Evolutionary conservation across 2,113 vertebrate species (phyloP).

Genomic region (Saiga tatarica): DNA sequence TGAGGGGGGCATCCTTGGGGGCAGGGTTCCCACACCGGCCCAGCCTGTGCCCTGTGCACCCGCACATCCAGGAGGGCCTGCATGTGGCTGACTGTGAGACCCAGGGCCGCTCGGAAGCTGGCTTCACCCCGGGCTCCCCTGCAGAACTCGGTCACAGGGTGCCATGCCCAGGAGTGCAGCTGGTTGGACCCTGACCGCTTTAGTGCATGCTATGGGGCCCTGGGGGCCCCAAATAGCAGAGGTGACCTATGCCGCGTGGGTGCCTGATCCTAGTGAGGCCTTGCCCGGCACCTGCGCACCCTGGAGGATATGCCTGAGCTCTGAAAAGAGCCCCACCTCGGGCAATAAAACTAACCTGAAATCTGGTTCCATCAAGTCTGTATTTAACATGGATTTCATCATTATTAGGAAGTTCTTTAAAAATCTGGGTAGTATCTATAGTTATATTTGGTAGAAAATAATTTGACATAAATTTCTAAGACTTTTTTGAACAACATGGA

Average conservation of each 20-base stretch:
- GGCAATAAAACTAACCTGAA: background rate
- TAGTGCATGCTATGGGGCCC: background rate
- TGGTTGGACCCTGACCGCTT: background rate
- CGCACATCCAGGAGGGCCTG: background rate
- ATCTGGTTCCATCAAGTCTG: background rate
- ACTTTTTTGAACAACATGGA: background rate
- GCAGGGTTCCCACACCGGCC: background rate
- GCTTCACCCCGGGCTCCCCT: background rate
- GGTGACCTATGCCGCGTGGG: background rate
- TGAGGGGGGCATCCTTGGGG: constrained; percentile 64
- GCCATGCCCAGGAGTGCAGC: background rate
- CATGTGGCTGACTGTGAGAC: background rate
- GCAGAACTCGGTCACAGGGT: background rate
- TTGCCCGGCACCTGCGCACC: accelerated
- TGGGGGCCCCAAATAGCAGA: background rate
- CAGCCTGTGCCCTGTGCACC: background rate
- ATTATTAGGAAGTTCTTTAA: background rate
- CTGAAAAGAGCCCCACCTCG: background rate
- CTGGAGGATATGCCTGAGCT: background rate
- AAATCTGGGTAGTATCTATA: background rate
- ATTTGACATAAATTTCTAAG: background rate
- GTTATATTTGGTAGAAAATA: background rate
- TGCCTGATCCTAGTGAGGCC: background rate
- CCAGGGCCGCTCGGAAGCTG: background rate
- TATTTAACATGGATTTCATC: background rate